These are phyloP conservation scores for Buteo buteo DNA, from an alignment of 2,113 vertebrate species.

Conservation along the genomic window DNA sequence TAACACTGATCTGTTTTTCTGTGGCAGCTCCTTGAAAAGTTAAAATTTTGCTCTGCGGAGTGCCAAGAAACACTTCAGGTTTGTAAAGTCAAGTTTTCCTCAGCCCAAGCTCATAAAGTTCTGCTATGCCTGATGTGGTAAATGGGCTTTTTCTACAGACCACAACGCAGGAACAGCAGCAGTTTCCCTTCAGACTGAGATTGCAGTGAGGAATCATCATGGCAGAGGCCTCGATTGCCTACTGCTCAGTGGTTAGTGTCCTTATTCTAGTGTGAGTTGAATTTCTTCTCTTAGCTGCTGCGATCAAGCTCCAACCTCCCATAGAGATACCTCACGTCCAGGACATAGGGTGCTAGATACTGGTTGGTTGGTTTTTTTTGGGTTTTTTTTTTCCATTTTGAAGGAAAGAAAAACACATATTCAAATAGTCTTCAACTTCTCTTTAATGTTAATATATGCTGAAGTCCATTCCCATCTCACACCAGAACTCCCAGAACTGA, in stretches of 20 bases:
- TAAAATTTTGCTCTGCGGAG: not conserved
- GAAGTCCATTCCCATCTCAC: not conserved
- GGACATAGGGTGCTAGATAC: not conserved
- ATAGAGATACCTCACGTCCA: not conserved
- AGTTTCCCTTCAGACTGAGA: not conserved
- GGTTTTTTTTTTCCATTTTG: not conserved
- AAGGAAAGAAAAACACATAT: not conserved
- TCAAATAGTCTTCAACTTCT: not conserved
- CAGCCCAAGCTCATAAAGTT: not conserved
- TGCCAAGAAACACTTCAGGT: not conserved
- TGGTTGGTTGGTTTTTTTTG: not conserved
- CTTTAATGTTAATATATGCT: not conserved
- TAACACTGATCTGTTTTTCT: not conserved
- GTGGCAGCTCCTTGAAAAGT: not conserved
- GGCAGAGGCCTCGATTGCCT: not conserved
- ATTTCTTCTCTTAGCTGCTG: not conserved
- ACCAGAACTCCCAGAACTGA: not conserved
- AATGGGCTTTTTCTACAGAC: not conserved
- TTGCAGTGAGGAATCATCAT: not conserved
- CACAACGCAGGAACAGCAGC: rapidly evolving
- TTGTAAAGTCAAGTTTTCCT: not conserved
- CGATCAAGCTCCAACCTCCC: not conserved
- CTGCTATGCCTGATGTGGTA: not conserved
- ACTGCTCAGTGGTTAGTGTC: not conserved
- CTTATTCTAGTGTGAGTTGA: not conserved